Evolutionary conservation across 1,140 invertebrate genomes (phyloP), one percentile per base, ranked within the genome.

Genomic region (Eriocheir sinensis): DNA sequence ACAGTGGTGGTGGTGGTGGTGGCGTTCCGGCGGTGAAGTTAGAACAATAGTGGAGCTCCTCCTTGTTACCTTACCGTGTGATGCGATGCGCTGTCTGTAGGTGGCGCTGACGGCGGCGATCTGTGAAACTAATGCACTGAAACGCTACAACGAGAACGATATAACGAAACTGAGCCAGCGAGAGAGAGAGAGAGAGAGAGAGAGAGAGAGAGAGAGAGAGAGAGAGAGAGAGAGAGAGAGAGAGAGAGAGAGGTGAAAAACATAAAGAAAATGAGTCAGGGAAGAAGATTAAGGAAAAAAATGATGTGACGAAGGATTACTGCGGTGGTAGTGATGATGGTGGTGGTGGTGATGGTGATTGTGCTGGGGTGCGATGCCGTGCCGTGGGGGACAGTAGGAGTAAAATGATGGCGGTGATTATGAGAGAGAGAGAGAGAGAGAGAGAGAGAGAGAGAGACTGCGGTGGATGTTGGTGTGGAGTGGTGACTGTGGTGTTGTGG

Each of bases 371-470:
- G 27, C 21, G 60, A n/a, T 72, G 60, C 27, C 60, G 60, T 72
- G 60, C 60, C 60, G n/a, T 72, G 27, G 2, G 60, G 8, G 60
- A 72, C 60, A 72, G 60, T 72, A 48, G 60, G n/a, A n/a, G 60
- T 72, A n/a, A 72, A 72, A 1, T 72, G 27, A n/a, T 72, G 27
- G 36, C 30, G 48, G 90, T n/a, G 53, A 91, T 60, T 80, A 41
- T 27, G 60, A 53, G 32, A 36, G 90, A 60, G 41, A 91, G 27
- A 80, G 90, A 91, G 90, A 79, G 90, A 91, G 90, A 80, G 90
- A 91, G 48, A 79, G 90, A 91, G 90, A 79, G 60, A 91, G 90
- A 72, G 60, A 91, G 89, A 36, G 89, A 60, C 0, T 34, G 12
- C 6, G 32, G 89, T 32, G 36, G 85, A 36, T 27, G 41, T 15